Percentiles rank a stretch among this genome's conserved stretches.
Evolutionary conservation across 1,140 invertebrate species (phyloP).

Genomic region (Cyrtorhinus lividipennis): DNA sequence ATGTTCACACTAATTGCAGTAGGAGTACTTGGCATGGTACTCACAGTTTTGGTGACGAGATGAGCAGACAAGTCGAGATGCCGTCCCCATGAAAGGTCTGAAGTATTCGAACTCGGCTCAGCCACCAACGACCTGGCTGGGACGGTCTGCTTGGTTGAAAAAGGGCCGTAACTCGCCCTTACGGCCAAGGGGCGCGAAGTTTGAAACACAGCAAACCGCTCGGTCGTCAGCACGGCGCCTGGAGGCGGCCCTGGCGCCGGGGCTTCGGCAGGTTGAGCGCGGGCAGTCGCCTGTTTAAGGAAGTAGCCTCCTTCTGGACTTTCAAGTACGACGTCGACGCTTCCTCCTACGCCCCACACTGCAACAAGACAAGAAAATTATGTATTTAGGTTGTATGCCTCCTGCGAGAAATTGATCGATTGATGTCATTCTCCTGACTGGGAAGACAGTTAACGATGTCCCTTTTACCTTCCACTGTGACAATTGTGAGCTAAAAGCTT

Average conservation of each 20-base stretch:
- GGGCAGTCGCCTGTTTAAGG: constrained; percentile 14
- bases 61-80: constrained; percentile 80
- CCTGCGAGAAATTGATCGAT: no score
- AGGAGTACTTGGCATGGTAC: no score
- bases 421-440: no score
- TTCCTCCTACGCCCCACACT: constrained; percentile 17
- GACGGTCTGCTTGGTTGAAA: constrained; percentile 83
- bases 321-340: constrained; percentile 20
- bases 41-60: constrained; percentile 22
- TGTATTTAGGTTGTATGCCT: no score
- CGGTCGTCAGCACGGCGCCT: constrained; percentile 11
- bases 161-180: constrained; percentile 76
- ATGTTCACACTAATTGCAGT: no score
- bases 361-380: constrained; percentile 1
- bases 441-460: no score
- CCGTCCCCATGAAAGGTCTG: constrained; percentile 42
- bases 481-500: no score
- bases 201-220: constrained; percentile 72
- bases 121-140: constrained; percentile 54
- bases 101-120: constrained; percentile 40
- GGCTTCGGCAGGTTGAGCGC: constrained; percentile 14
- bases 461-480: no score
- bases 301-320: constrained; percentile 19
- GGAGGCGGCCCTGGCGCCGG: constrained; percentile 15
- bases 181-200: constrained; percentile 73